A percentile compares a stretch with the other conserved stretches of the same genome.
phyloP scores from a whole-genome alignment of 2,888 invertebrate genomes.

The Machimus rusticus region DNA sequence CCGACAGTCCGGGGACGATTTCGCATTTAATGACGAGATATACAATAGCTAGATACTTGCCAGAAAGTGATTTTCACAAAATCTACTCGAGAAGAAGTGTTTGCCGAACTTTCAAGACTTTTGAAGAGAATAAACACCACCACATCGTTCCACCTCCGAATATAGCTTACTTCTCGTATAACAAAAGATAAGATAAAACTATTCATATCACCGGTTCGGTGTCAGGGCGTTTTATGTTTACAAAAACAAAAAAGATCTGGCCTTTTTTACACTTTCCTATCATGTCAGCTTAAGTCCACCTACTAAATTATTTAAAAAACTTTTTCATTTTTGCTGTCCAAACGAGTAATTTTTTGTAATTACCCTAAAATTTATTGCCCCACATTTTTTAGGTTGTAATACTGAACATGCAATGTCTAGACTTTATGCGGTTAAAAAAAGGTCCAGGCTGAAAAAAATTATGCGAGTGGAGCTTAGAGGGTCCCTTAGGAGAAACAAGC shows the following conservation, averaged over 20 bases:
- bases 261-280: background rate
- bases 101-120: background rate
- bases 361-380: background rate
- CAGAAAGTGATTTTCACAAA: background rate
- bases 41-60: background rate
- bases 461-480: too few relatives aligned
- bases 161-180: background rate
- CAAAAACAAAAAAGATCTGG: background rate
- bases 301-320: background rate
- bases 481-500: too few relatives aligned
- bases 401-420: background rate
- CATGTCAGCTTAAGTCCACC: background rate
- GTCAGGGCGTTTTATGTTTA: background rate
- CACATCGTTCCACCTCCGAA: background rate
- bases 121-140: background rate
- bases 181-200: background rate
- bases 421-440: background rate
- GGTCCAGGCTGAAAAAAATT: background rate
- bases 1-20: background rate
- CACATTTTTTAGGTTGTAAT: background rate
- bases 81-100: background rate
- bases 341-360: background rate
- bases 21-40: background rate
- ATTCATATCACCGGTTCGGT: background rate
- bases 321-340: background rate